Percentiles rank a stretch among this genome's conserved stretches.
phyloP scores from a whole-genome alignment of 2,797 vertebrate genomes.

The Melanotaenia parkinsoni region DNA sequence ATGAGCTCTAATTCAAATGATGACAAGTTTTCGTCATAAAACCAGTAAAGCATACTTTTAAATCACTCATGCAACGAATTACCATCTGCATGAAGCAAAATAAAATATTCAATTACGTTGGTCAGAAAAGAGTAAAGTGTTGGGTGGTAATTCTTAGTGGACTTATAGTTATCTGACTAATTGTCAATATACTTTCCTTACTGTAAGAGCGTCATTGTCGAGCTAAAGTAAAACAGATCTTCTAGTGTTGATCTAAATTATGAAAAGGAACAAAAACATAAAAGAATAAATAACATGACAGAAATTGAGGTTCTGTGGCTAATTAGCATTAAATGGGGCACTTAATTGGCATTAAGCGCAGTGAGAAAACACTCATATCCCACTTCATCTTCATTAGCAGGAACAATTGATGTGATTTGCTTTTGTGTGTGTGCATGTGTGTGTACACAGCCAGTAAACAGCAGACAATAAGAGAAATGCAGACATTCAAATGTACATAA shows the following conservation, averaged over 20 bases:
- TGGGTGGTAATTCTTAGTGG: background rate
- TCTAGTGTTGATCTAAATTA: slow-evolving; percentile 51
- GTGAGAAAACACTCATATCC: slow-evolving; percentile 82
- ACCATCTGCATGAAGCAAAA: slow-evolving; percentile 8
- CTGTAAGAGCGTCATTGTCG: background rate
- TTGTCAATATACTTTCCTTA: background rate
- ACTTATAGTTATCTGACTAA: slow-evolving; percentile 5
- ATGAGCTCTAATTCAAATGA: slow-evolving; percentile 5
- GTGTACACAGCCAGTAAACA: slow-evolving; percentile 17
- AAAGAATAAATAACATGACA: slow-evolving; percentile 76
- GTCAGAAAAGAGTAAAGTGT: background rate
- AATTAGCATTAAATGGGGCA: slow-evolving; percentile 83
- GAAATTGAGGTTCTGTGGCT: slow-evolving; percentile 81
- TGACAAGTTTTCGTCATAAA: slow-evolving; percentile 5
- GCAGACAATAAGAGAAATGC: slow-evolving; percentile 20
- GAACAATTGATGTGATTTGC: slow-evolving; percentile 73
- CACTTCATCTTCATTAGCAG: slow-evolving; percentile 84
- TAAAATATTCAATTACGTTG: background rate
- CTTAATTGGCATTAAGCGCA: slow-evolving; percentile 77
- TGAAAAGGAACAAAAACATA: slow-evolving; percentile 58
- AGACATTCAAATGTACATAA: slow-evolving; percentile 7
- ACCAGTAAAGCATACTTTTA: background rate
- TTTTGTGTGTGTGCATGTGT: slow-evolving; percentile 34
- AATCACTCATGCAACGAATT: slow-evolving; percentile 1
- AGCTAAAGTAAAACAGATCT: background rate